These are phyloP conservation scores for Bombylius discolor DNA, from an alignment of 2,888 invertebrate genomes.

Conservation along the genomic window DNA sequence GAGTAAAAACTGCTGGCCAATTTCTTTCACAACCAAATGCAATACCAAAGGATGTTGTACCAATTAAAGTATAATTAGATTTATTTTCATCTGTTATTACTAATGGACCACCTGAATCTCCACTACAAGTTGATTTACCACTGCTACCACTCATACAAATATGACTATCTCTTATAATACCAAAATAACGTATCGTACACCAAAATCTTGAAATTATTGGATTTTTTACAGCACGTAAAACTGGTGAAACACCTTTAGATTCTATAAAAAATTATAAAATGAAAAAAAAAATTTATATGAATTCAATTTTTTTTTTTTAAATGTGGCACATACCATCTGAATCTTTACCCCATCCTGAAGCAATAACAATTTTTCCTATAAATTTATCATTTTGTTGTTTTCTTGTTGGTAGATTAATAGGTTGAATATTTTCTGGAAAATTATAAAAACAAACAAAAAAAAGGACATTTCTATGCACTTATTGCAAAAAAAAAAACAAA, in stretches of 20 bases:
- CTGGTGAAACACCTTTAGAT: constrained; percentile 17
- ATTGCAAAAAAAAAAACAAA: not conserved
- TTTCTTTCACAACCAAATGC: constrained; percentile 24
- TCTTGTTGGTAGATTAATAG: constrained; percentile 21
- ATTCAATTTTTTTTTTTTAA: not conserved
- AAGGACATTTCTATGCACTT: no score
- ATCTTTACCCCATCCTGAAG: constrained; percentile 28
- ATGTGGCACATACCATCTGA: constrained; percentile 17
- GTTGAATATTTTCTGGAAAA: constrained; percentile 18
- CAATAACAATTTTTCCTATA: constrained; percentile 17
- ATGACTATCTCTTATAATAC: constrained; percentile 15
- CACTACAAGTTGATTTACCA: constrained; percentile 25
- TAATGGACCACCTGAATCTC: constrained; percentile 32
- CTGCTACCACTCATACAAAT: constrained; percentile 19
- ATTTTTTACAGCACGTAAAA: constrained; percentile 19
- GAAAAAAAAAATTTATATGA: not conserved
- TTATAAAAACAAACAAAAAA: not conserved
- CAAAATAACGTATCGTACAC: constrained; percentile 21
- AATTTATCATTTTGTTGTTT: constrained; percentile 17
- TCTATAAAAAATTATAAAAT: constrained; percentile 9
- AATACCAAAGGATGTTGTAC: constrained; percentile 27
- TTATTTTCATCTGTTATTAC: constrained; percentile 9
- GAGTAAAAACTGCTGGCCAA: constrained; percentile 25
- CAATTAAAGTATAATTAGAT: constrained; percentile 19
- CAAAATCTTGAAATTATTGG: constrained; percentile 20